Base-by-base conservation (phyloP, 53 echinoderm and acorn worm genomes). In the Temnopleurus reevesii region DNA sequence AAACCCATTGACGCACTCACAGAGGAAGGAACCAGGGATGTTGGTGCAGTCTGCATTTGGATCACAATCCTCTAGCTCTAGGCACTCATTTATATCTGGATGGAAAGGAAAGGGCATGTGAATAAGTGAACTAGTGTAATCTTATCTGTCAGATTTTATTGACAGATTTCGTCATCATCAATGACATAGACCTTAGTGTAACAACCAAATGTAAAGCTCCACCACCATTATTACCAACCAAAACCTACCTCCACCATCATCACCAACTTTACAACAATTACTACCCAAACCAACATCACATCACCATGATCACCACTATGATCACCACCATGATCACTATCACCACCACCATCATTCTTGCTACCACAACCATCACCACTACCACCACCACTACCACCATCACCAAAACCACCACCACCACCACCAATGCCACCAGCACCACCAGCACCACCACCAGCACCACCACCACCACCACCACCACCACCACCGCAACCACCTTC, bases 81-180 rank as follows among this genome's bases (percentile, higher is more conserved):
- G 53, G 90, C 96, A 96, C 80, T 96, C 96, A 57, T 94, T 61
- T 28, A 95, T 96, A 76, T 96, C 97, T 96, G 53, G 55, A 89
- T 8, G 79, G n/a, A 38, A n/a, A n/a, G n/a, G n/a, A n/a, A n/a
- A n/a, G n/a, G n/a, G n/a, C n/a, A n/a, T n/a, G n/a, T n/a, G n/a
- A n/a, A n/a, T n/a, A n/a, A n/a, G n/a, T n/a, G n/a, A n/a, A n/a
- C n/a, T n/a, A n/a, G n/a, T n/a, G n/a, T n/a, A n/a, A n/a, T n/a
- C n/a, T n/a, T n/a, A n/a, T n/a, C n/a, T n/a, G n/a, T n/a, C n/a
- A n/a, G n/a, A n/a, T n/a, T n/a, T n/a, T n/a, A n/a, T n/a, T n/a
- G n/a, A n/a, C n/a, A n/a, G n/a, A n/a, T n/a, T n/a, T n/a, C n/a
- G n/a, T n/a, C n/a, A n/a, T n/a, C n/a, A n/a, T n/a, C n/a, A n/a